A percentile compares a stretch with the other conserved stretches of the same genome.
Evolutionary conservation across 2,888 invertebrate genomes (phyloP).

Genomic region (Labia minor): DNA sequence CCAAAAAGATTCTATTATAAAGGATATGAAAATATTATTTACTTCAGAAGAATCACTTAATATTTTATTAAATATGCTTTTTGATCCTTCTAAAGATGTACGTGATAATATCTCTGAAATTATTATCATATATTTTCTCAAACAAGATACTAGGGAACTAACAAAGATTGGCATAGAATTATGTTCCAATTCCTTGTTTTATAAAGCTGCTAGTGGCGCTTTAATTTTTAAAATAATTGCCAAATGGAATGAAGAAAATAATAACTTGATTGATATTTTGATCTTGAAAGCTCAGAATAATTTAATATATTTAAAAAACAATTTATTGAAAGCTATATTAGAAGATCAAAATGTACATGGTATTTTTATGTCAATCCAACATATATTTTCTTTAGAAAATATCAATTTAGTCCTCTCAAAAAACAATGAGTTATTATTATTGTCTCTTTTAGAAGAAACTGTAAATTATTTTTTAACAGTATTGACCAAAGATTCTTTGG

Average conservation of each 20-base stretch:
- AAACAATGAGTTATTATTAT: slow-evolving; percentile 21
- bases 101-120: slow-evolving; percentile 44
- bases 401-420: neutral
- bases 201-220: slow-evolving; percentile 49
- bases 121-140: slow-evolving; percentile 41
- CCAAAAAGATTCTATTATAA: slow-evolving; percentile 24
- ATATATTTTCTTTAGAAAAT: neutral
- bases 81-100: slow-evolving; percentile 52
- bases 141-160: slow-evolving; percentile 32
- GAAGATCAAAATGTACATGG: slow-evolving; percentile 2
- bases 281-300: slow-evolving; percentile 31
- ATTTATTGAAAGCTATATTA: slow-evolving; percentile 24
- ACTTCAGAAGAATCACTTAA: slow-evolving; percentile 36
- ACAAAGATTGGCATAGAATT: slow-evolving; percentile 36
- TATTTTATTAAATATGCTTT: slow-evolving; percentile 43
- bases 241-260: slow-evolving; percentile 33
- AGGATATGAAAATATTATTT: slow-evolving; percentile 35
- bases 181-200: slow-evolving; percentile 49
- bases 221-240: slow-evolving; percentile 44
- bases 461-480: slow-evolving; percentile 31
- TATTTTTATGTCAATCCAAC: neutral
- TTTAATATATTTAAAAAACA: slow-evolving; percentile 27
- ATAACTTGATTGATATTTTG: slow-evolving; percentile 30
- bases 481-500: slow-evolving; percentile 29
- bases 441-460: slow-evolving; percentile 30